phyloP scores from a whole-genome alignment of 2,113 vertebrate species.

The Stomatorhinus ivindoensis region DNA sequence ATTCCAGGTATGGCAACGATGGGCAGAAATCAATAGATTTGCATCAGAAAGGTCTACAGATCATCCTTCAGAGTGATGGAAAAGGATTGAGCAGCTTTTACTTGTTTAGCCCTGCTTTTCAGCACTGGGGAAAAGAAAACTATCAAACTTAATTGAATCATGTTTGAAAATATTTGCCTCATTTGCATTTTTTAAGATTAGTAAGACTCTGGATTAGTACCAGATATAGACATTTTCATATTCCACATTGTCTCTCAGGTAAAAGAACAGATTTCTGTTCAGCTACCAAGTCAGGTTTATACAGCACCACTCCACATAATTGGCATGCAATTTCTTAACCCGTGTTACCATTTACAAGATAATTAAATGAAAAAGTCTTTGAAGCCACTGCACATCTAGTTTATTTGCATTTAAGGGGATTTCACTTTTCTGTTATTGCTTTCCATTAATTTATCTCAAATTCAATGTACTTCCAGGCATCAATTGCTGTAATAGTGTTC shows the following conservation, averaged over 20 bases:
- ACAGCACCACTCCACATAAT: not conserved
- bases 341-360: not conserved
- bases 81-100: not conserved
- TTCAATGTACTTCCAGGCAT: constrained; percentile 49
- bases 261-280: not conserved
- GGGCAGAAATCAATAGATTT: not conserved
- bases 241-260: not conserved
- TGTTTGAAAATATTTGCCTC: not conserved
- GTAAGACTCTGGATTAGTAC: not conserved
- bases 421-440: constrained; percentile 37
- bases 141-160: not conserved
- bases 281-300: not conserved
- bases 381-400: not conserved
- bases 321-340: not conserved
- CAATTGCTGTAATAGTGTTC: constrained; percentile 47
- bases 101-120: not conserved
- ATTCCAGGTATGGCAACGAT: not conserved
- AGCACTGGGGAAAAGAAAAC: not conserved
- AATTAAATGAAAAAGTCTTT: not conserved
- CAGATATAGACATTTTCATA: not conserved
- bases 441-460: constrained; percentile 50
- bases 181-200: not conserved
- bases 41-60: not conserved
- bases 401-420: not conserved
- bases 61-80: not conserved